phyloP scores from a whole-genome alignment of 2,888 invertebrate genomes.

The Megaustenia siamemsis region DNA sequence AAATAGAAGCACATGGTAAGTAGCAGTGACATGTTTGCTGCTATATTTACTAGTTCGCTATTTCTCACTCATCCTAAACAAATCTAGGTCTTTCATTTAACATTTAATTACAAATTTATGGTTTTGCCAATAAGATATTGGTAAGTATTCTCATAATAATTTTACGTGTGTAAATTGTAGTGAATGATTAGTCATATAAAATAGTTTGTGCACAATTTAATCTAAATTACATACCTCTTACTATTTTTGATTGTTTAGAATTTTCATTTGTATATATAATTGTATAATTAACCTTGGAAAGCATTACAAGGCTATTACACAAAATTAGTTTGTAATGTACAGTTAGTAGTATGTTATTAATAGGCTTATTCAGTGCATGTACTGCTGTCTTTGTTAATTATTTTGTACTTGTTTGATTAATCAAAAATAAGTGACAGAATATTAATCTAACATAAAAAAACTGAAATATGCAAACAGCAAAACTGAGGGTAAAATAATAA shows the following conservation, averaged over 20 bases:
- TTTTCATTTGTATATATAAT: not conserved
- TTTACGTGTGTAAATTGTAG: constrained; percentile 12
- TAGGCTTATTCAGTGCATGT: too few species aligned
- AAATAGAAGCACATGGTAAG: constrained; percentile 27
- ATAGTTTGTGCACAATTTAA: not conserved
- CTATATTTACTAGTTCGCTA: not conserved
- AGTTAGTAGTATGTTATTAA: too few species aligned
- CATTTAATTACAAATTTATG: constrained; percentile 17
- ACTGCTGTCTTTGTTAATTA: too few species aligned
- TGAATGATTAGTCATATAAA: not conserved
- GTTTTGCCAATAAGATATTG: constrained; percentile 24
- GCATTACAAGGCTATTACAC: too few species aligned
- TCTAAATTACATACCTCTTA: not conserved
- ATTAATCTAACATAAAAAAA: too few species aligned
- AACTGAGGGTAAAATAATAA: too few species aligned
- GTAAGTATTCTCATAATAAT: constrained; percentile 23
- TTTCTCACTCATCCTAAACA: constrained; percentile 11
- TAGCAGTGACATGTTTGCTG: not conserved
- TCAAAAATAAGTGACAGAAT: too few species aligned
- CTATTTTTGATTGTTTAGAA: not conserved
- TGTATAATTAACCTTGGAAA: too few species aligned
- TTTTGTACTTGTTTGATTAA: too few species aligned
- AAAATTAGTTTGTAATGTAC: too few species aligned
- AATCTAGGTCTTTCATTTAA: not conserved
- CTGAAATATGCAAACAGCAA: too few species aligned